Conservation (phyloP, 2,888 invertebrate genomes). For the Deroplatys truncata region DNA sequence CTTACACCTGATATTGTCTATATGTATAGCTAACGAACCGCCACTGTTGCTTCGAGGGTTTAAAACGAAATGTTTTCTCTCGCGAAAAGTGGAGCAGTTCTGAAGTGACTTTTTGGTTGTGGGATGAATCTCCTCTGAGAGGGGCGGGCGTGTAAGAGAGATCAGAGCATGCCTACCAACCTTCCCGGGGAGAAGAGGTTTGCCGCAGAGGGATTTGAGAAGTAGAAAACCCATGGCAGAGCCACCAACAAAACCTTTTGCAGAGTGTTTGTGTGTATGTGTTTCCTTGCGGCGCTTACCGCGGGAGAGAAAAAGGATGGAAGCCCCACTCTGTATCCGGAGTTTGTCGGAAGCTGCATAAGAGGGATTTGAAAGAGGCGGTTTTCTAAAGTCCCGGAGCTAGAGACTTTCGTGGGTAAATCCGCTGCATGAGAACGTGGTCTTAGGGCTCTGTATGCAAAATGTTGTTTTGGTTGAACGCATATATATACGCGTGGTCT, state of each 20-base stretch:
- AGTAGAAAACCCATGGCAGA: neutral
- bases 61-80: neutral
- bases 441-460: neutral
- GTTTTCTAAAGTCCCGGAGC: neutral
- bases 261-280: neutral
- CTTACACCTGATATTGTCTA: too few relatives aligned
- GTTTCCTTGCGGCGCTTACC: neutral
- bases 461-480: neutral
- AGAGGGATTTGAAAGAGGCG: neutral
- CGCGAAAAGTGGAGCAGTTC: neutral
- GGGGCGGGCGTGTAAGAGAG: neutral
- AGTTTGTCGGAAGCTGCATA: neutral
- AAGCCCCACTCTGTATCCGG: neutral
- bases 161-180: neutral
- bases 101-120: neutral
- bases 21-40: neutral
- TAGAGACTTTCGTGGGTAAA: neutral
- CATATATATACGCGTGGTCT: neutral
- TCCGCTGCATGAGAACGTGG: neutral
- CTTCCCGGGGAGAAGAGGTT: neutral
- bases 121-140: neutral
- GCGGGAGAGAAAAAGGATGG: neutral
- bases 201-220: constrained; percentile 11
- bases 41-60: neutral
- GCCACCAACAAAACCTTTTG: neutral